These are phyloP conservation scores for Cetoscarus ocellatus DNA, from an alignment of 2,797 vertebrate genomes.

Conservation along the genomic window DNA sequence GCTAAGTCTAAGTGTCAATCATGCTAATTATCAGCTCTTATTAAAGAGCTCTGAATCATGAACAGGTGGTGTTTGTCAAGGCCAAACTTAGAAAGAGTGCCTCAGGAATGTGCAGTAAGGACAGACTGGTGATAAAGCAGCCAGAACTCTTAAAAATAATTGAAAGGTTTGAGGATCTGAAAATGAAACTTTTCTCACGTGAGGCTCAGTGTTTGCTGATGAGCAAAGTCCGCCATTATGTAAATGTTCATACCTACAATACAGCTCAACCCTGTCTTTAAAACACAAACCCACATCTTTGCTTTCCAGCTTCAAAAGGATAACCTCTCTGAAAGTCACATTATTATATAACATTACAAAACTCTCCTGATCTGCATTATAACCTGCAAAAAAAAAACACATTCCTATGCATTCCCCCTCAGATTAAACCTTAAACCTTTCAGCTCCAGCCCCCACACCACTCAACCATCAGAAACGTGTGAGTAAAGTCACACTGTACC, in stretches of 20 bases:
- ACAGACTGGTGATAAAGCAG: not conserved
- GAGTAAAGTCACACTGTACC: slow-evolving; percentile 4
- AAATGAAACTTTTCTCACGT: not conserved
- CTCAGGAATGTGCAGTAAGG: not conserved
- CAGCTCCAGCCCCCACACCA: slow-evolving; percentile 2
- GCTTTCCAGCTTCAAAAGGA: not conserved
- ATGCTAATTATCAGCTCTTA: not conserved
- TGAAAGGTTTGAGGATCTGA: not conserved
- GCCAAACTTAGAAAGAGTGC: not conserved
- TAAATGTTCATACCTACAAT: not conserved
- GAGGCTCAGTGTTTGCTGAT: not conserved
- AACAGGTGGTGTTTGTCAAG: not conserved
- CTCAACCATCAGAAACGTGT: not conserved
- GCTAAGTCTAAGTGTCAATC: not conserved
- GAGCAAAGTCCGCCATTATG: not conserved
- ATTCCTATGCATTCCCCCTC: slow-evolving; percentile 53
- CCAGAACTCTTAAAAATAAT: not conserved
- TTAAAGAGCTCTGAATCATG: not conserved
- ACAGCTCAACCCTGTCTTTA: not conserved
- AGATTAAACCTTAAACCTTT: slow-evolving; percentile 53
- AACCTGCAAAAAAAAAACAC: slow-evolving; percentile 38
- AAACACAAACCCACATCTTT: not conserved
- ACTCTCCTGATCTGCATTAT: slow-evolving; percentile 37
- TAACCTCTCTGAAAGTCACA: slow-evolving; percentile 12
- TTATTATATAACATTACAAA: slow-evolving; percentile 30